phyloP scores from a whole-genome alignment of 2,888 invertebrate genomes.

The Aleiodes alternator region DNA sequence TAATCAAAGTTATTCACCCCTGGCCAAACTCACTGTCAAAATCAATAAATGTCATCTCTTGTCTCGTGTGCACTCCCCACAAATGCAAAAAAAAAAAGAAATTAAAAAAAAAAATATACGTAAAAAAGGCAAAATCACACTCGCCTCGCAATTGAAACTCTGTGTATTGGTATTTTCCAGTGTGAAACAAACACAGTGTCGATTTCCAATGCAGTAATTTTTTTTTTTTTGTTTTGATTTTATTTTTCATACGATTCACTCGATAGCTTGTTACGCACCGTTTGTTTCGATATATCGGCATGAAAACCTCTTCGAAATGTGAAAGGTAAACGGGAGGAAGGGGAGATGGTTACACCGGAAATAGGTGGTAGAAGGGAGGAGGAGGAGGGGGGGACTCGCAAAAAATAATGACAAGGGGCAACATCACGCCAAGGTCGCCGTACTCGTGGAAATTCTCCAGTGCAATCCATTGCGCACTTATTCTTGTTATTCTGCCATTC shows the following conservation, averaged over 20 bases:
- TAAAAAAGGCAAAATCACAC: conserved; percentile 12
- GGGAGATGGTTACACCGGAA: conserved; percentile 17
- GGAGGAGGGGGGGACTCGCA: not conserved
- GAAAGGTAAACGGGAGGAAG: not conserved
- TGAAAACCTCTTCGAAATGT: conserved; percentile 1
- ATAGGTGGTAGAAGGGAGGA: not conserved
- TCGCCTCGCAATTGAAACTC: conserved; percentile 2
- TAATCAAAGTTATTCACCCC: conserved; percentile 29
- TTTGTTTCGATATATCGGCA: conserved; percentile 3
- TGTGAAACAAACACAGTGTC: conserved; percentile 16
- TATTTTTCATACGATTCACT: conserved; percentile 29
- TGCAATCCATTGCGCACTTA: conserved; percentile 39
- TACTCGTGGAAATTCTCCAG: conserved; percentile 55
- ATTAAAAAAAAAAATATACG: not conserved
- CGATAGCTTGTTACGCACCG: conserved; percentile 31
- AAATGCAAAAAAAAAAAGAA: not conserved
- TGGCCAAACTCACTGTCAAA: conserved; percentile 26
- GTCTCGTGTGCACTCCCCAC: conserved; percentile 15
- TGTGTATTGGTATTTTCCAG: conserved; percentile 2
- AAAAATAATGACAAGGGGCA: conserved; percentile 38
- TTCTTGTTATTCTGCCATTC: conserved; percentile 38
- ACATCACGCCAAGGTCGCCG: conserved; percentile 54
- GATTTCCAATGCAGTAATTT: conserved; percentile 22
- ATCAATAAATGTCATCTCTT: conserved; percentile 33
- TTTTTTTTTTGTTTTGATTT: conserved; percentile 7